These are phyloP conservation scores for Drosophila fuyamai DNA, from an alignment of 1,140 invertebrate species.

Conservation along the genomic window DNA sequence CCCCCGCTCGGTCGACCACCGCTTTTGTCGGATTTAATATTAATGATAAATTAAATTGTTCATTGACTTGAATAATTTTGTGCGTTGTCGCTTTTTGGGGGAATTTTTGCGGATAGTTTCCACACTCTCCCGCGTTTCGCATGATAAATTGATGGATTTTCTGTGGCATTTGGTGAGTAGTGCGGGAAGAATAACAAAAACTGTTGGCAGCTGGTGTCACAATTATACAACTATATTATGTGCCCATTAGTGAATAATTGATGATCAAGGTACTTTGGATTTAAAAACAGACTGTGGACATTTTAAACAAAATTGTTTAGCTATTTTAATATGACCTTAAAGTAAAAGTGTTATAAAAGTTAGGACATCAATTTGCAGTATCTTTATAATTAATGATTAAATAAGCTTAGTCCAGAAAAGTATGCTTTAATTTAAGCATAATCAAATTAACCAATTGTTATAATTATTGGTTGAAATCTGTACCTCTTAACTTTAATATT, in stretches of 20 bases:
- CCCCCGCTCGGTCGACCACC: background rate
- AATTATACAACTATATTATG: constrained; percentile 77
- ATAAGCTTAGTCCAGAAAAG: too few species aligned
- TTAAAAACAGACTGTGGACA: background rate
- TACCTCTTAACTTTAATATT: background rate
- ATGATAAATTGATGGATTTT: constrained; percentile 75
- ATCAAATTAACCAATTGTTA: too few species aligned
- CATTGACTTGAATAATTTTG: constrained; percentile 83
- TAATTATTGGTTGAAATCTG: too few species aligned
- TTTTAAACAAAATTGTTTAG: background rate
- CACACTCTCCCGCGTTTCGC: constrained; percentile 11
- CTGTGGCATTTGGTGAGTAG: constrained; percentile 33
- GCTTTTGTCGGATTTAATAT: constrained; percentile 77
- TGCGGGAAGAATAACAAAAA: constrained; percentile 15
- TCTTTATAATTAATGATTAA: too few species aligned
- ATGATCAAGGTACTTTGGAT: constrained; percentile 31
- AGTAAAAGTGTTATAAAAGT: too few species aligned
- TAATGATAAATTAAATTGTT: constrained; percentile 84
- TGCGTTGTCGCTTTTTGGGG: constrained; percentile 68
- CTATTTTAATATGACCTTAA: too few species aligned
- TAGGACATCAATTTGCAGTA: too few species aligned
- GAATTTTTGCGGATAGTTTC: constrained; percentile 59
- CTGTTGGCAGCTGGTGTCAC: constrained; percentile 45
- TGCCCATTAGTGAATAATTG: constrained; percentile 70
- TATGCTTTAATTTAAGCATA: too few species aligned